These are phyloP conservation scores for Dasypolia templi DNA, from an alignment of 2,888 invertebrate genomes.

Conservation along the genomic window DNA sequence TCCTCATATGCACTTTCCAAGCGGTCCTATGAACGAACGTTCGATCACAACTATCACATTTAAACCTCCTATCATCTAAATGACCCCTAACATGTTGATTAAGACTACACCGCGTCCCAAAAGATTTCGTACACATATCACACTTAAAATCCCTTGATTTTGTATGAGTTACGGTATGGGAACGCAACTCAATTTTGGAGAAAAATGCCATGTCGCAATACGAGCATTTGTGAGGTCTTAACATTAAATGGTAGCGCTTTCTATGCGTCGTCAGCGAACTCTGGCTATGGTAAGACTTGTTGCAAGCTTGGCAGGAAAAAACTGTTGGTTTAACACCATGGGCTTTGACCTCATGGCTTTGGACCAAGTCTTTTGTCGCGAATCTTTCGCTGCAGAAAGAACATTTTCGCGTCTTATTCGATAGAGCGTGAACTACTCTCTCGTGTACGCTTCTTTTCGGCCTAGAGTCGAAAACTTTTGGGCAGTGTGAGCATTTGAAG, in stretches of 20 bases:
- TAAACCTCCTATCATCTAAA: constrained; percentile 55
- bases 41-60: constrained; percentile 61
- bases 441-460: constrained; percentile 78
- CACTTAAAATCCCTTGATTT: constrained; percentile 69
- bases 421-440: constrained; percentile 74
- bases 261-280: constrained; percentile 70
- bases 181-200: constrained; percentile 63
- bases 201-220: constrained; percentile 82
- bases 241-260: constrained; percentile 74
- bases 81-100: constrained; percentile 66
- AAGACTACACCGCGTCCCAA: constrained; percentile 63
- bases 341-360: constrained; percentile 71
- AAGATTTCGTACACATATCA: constrained; percentile 60
- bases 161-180: constrained; percentile 71
- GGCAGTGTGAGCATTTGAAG: constrained; percentile 76
- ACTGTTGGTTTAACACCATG: constrained; percentile 70
- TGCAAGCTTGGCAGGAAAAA: constrained; percentile 76
- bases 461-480: constrained; percentile 79
- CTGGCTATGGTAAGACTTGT: constrained; percentile 70
- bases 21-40: constrained; percentile 64
- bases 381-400: constrained; percentile 75
- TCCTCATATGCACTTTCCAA: constrained; percentile 67
- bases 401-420: constrained; percentile 71
- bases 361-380: constrained; percentile 71
- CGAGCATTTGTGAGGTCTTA: constrained; percentile 76